Evolutionary conservation across 2,113 vertebrate genomes (phyloP), one percentile per base, ranked within the genome.

Genomic region (Desmodus rotundus): DNA sequence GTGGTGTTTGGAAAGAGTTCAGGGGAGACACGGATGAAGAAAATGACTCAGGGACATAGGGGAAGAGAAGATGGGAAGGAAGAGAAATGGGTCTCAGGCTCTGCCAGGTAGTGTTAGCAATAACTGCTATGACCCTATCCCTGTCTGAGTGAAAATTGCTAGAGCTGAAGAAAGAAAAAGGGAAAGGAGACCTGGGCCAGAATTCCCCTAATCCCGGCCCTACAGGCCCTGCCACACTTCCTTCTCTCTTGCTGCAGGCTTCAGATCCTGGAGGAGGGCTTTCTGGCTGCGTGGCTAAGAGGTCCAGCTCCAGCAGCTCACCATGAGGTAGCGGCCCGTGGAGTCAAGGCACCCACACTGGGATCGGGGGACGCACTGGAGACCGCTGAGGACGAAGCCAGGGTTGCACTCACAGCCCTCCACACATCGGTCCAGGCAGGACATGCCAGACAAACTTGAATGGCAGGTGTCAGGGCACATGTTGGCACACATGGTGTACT

Each of bases 401-500:
- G 81, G 89, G 38, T 97, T 89, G 87, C 98, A 98, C 47, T 97
- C 93, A 0, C 98, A 98, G n/a, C 97, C 98, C 80, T 98, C 98
- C 3, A 94, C 72, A 0, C 98, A 98, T 3, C 76, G 31, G 47
- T 74, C 65, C 10, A 50, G 47, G 65, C 98, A 98, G 45, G 54
- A 41, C n/a, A 85, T 78, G n/a, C 77, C 47, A 0, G 24, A 36
- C 41, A 80, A 73, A 0, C 36, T 31, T 6, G 67, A 31, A 19
- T 82, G 70, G 82, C 98, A 98, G 16, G 98, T 98, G 3, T 96
- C 50, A 0, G 98, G 97, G 68, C 98, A 98, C 0, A 96, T 94
- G 31, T 97, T 98, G 94, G 98, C 97, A 65, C 99, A 99, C 45
- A 99, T 91, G 2, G 98, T 98, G 96, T 99, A 99, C 41, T 97